phyloP scores from a whole-genome alignment of 2,113 vertebrate genomes.

The Mionectes macconnelli region DNA sequence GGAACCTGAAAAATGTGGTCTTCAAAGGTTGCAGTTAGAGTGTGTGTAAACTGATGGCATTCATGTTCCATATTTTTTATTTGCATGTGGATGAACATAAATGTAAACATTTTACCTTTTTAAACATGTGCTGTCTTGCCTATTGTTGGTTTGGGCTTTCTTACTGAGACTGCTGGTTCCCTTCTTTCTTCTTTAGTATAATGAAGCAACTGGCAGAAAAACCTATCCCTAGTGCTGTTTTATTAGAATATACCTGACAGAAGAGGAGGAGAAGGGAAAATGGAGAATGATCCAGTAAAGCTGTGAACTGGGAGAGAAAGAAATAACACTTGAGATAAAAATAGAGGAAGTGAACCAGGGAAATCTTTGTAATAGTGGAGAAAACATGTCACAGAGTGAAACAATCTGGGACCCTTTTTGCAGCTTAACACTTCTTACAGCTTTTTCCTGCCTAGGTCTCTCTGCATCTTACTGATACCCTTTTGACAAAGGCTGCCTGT shows the following conservation, averaged over 20 bases:
- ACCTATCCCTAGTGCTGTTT: fast-evolving
- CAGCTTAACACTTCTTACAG: neutral
- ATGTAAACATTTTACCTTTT: neutral
- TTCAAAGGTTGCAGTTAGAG: neutral
- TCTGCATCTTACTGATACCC: neutral
- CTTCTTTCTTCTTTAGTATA: neutral
- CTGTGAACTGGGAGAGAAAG: neutral
- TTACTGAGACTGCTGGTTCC: neutral
- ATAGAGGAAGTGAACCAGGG: neutral
- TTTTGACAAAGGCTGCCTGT: neutral
- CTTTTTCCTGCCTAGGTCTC: neutral
- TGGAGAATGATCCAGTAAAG: neutral
- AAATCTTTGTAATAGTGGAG: neutral
- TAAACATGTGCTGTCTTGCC: neutral
- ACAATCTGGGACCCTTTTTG: neutral
- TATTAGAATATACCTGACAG: neutral
- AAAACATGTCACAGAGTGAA: neutral
- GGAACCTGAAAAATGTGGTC: neutral
- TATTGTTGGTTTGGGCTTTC: neutral
- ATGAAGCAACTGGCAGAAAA: neutral
- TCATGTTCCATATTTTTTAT: neutral
- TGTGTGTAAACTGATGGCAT: neutral
- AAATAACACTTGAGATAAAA: neutral
- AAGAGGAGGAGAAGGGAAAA: neutral
- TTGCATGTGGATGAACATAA: neutral